Evolutionary conservation across 2,797 vertebrate genomes (phyloP).

Genomic region (Tenualosa thibaudeaui): DNA sequence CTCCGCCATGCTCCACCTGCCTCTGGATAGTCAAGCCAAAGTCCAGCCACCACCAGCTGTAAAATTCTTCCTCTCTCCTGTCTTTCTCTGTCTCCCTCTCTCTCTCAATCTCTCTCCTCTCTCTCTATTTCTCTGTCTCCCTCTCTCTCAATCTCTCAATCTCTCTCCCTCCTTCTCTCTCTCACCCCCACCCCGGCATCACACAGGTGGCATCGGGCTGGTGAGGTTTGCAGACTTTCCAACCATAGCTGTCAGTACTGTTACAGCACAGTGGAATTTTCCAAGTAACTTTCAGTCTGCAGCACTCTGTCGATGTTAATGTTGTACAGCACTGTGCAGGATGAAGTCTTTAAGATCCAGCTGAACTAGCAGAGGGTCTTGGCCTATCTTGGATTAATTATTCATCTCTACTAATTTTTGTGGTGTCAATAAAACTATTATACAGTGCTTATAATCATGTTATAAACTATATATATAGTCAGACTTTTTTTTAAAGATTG

Average conservation of each 20-base stretch:
- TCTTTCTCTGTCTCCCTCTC: neutral
- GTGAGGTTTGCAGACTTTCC: constrained; percentile 33
- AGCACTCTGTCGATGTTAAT: constrained; percentile 7
- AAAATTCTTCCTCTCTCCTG: neutral
- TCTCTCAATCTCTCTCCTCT: neutral
- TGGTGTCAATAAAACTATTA: no score
- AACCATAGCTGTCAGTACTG: neutral
- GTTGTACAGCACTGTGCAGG: neutral
- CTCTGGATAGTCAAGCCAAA: neutral
- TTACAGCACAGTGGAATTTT: neutral
- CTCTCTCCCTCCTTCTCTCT: neutral
- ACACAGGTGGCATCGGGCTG: constrained; percentile 27
- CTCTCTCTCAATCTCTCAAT: neutral
- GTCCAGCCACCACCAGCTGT: neutral
- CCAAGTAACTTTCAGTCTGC: neutral
- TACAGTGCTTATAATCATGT: constrained; percentile 1
- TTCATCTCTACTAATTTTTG: neutral
- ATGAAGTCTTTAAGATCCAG: neutral
- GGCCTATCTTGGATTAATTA: no score
- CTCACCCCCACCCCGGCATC: neutral
- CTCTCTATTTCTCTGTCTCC: neutral
- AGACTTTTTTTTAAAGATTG: neutral
- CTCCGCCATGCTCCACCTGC: neutral
- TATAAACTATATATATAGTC: neutral
- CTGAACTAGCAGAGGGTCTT: neutral